Base-by-base conservation (phyloP, 2,797 vertebrate genomes). In the Dicrostonyx torquatus region DNA sequence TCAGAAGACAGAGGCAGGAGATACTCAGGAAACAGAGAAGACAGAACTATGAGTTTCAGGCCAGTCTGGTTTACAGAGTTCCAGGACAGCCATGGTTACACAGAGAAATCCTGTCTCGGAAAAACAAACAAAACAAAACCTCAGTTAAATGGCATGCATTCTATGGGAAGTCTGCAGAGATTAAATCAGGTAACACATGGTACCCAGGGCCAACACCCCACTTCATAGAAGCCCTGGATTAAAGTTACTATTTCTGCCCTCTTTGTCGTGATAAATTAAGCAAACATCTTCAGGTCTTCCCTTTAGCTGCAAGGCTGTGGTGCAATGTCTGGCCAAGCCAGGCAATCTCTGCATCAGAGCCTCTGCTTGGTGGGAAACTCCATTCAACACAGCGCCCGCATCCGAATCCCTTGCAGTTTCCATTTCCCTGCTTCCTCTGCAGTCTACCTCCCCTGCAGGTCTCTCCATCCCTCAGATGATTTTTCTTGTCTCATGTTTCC, bases 401-500 rank as follows among this genome's bases (percentile, higher is more conserved):
- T 48, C 48, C 40, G 18, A 34, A 53, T 73, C 70, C 55, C 76
- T 72, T 68, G 34, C 2, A 34, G 37, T 45, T 37, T 64, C 70
- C 11, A 9, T 40, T 15, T 77, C 2, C 6, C 10, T 82, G 18
- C 55, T 45, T 83, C 48, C 22, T 75, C 55, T 79, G 55, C 34
- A 53, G 26, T 48, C 10, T 29, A 17, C 48, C 5, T 89, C 58
- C 31, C 55, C 22, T 83, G 75, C n/a, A 2, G 40, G 66, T 64
- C 55, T 92, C 48, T 73, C 66, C 5, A 12, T 43, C 29, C 79
- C 62, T 43, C 31, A 72, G 18, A 75, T 89, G n/a, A 31, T 62
- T 50, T 68, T 94, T 62, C 24, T 76, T 34, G 50, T n/a, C 17
- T 95, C 20, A 3, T 58, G 37, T 90, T 92, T 94, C n/a, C 50